Conservation (phyloP, 2,113 vertebrate species). For the Ginglymostoma cirratum region DNA sequence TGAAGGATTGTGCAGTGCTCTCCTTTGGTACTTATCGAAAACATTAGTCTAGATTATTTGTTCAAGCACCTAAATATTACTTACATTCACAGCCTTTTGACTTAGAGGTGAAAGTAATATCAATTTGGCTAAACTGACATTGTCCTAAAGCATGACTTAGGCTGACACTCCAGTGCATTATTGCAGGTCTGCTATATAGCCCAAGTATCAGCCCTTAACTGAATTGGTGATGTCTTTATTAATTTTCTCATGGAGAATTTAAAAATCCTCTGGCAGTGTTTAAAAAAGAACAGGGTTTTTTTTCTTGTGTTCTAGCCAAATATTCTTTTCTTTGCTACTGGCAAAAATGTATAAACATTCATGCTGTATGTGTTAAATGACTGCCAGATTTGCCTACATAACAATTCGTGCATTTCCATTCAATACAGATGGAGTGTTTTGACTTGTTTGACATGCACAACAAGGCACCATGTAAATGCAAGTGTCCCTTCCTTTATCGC, state of each 20-base stretch:
- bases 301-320: neutral
- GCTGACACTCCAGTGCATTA: neutral
- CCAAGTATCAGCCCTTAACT: neutral
- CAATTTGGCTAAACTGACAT: neutral
- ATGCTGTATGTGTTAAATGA: neutral
- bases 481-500: neutral
- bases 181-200: neutral
- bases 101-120: neutral
- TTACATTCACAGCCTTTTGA: neutral
- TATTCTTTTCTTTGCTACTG: neutral
- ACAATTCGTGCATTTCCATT: neutral
- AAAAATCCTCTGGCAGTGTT: neutral
- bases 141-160: neutral
- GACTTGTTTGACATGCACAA: neutral
- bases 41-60: neutral
- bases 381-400: neutral
- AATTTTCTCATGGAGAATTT: neutral
- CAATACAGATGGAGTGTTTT: neutral
- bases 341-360: neutral
- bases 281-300: neutral
- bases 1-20: neutral
- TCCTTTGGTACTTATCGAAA: neutral
- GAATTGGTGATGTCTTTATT: neutral
- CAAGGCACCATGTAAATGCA: neutral
- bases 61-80: neutral